Percentiles rank a stretch among this genome's conserved stretches.
phyloP scores from a whole-genome alignment of 1,140 invertebrate genomes.

The Rhyzopertha dominica region DNA sequence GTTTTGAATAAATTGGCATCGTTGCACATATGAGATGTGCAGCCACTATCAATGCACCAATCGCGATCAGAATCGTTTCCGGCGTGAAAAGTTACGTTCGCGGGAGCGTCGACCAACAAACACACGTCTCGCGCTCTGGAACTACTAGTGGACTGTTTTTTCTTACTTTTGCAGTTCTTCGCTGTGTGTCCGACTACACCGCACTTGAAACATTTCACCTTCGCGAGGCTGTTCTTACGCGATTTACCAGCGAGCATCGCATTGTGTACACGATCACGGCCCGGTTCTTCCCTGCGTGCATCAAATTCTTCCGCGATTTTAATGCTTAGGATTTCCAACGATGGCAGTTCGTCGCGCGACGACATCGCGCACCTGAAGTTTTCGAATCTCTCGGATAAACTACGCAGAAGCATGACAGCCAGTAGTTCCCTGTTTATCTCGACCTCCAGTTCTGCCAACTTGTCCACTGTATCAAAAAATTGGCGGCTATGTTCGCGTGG shows the following conservation, averaged over 20 bases:
- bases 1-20: constrained; percentile 8
- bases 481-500: constrained; percentile 24
- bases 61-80: not conserved
- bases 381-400: constrained; percentile 26
- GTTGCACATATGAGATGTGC: constrained; percentile 19
- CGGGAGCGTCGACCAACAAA: not conserved
- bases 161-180: constrained; percentile 3
- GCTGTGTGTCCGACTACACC: constrained; percentile 17
- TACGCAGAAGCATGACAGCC: constrained; percentile 28
- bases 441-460: constrained; percentile 27
- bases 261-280: too few relatives aligned
- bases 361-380: constrained; percentile 29
- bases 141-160: not conserved
- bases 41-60: constrained; percentile 26
- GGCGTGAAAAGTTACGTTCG: too few relatives aligned
- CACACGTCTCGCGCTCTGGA: not conserved
- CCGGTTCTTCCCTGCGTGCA: too few relatives aligned
- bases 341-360: constrained; percentile 27
- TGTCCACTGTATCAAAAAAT: constrained; percentile 31
- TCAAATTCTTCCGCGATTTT: constrained; percentile 30
- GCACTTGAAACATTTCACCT: constrained; percentile 12
- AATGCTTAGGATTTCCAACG: constrained; percentile 22
- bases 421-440: constrained; percentile 26
- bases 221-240: too few relatives aligned
- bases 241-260: too few relatives aligned